Percentiles rank a stretch among this genome's conserved stretches.
These are phyloP conservation scores for Heliangelus exortis DNA, from an alignment of 2,797 vertebrate species.

Conservation along the genomic window DNA sequence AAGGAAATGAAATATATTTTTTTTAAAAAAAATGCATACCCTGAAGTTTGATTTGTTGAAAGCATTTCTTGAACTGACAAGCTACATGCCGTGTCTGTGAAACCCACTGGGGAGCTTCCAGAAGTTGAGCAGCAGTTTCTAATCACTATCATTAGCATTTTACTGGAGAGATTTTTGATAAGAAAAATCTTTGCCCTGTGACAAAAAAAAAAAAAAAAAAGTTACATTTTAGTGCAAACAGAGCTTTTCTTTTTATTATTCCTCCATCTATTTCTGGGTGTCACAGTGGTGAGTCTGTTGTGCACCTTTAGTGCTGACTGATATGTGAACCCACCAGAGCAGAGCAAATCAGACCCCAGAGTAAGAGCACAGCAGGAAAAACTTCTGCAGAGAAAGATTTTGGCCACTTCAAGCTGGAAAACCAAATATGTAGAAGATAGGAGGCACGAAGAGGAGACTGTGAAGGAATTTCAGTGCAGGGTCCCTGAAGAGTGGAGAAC, in stretches of 20 bases:
- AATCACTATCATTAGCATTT: constrained; percentile 84
- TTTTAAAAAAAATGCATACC: constrained; percentile 43
- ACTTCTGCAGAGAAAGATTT: neutral
- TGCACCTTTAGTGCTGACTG: too few relatives aligned
- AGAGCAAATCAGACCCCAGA: neutral
- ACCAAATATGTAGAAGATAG: accelerated
- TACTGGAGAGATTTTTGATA: constrained; percentile 77
- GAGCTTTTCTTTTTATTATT: constrained; percentile 67
- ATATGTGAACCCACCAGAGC: neutral
- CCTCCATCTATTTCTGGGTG: neutral
- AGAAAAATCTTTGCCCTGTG: constrained; percentile 75
- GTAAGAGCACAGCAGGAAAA: neutral
- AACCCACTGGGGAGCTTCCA: constrained; percentile 81
- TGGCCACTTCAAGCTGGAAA: neutral
- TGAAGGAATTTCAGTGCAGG: neutral
- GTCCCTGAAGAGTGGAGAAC: neutral
- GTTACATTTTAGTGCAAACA: constrained; percentile 36
- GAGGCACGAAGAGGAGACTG: accelerated
- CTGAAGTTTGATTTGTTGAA: constrained; percentile 80
- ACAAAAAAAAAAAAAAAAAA: neutral
- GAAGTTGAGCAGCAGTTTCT: constrained; percentile 81
- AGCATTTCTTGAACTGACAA: constrained; percentile 79
- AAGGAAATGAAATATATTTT: constrained; percentile 75
- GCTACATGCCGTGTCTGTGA: constrained; percentile 75
- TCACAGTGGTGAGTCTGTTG: neutral